A percentile compares a stretch with the other conserved stretches of the same genome.
Evolutionary conservation across 2,797 vertebrate species (phyloP).

Genomic region (Crocodylus rhombifer): DNA sequence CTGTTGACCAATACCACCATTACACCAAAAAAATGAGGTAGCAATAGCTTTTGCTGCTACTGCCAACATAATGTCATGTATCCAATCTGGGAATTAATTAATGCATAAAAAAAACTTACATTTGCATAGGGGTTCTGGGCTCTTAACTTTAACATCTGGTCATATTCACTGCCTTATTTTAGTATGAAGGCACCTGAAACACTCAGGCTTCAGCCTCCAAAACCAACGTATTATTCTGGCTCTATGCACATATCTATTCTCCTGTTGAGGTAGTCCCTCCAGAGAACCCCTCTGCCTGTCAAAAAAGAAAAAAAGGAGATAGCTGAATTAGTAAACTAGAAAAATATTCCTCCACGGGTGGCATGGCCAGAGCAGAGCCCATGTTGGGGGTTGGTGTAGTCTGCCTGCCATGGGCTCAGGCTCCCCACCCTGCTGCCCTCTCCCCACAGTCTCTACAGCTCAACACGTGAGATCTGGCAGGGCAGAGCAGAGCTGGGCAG

Average conservation of each 20-base stretch:
- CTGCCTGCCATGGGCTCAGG: no score
- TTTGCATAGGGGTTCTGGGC: not conserved
- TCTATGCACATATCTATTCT: not conserved
- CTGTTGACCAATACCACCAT: constrained; percentile 42
- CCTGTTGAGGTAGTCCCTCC: rapidly evolving
- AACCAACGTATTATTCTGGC: not conserved
- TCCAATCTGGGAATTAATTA: not conserved
- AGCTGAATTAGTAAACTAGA: not conserved
- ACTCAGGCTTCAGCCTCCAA: not conserved
- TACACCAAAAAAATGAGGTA: constrained; percentile 21
- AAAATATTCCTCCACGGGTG: not conserved
- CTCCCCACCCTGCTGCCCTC: no score
- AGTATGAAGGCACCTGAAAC: not conserved
- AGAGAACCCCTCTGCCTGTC: not conserved
- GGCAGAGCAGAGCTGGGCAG: no score
- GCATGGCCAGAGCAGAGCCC: no score
- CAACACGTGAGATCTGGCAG: no score
- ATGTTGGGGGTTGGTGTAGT: no score
- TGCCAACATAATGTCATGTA: constrained; percentile 2
- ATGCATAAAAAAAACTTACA: not conserved
- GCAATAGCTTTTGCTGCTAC: constrained; percentile 41
- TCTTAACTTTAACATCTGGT: constrained; percentile 1
- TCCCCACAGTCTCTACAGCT: no score
- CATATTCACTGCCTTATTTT: not conserved
- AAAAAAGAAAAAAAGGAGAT: not conserved